phyloP scores from a whole-genome alignment of 2,113 vertebrate species.

The Forbesichthys papilliferus region DNA sequence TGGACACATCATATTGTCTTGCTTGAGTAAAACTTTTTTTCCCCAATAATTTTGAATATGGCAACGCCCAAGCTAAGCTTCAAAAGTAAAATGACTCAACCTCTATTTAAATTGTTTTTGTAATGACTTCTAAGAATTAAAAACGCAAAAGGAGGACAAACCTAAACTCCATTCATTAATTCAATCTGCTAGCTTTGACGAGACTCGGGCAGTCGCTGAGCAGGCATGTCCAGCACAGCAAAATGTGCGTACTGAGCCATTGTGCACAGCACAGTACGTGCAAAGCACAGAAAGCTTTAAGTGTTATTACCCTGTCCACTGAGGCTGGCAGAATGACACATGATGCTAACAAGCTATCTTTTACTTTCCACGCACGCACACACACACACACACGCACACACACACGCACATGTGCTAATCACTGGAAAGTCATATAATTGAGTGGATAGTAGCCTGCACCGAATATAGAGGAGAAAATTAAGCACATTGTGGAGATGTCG shows the following conservation, averaged over 20 bases:
- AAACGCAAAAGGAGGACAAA: conserved; percentile 23
- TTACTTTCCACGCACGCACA: background rate
- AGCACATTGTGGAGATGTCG: background rate
- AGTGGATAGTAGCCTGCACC: background rate
- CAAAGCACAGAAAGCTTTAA: conserved; percentile 1
- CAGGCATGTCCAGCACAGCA: background rate
- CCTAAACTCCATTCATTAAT: conserved; percentile 11
- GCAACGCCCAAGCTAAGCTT: conserved; percentile 13
- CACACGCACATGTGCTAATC: conserved; percentile 11
- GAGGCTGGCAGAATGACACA: conserved; percentile 27
- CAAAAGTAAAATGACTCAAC: background rate
- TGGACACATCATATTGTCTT: background rate
- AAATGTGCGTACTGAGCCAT: background rate
- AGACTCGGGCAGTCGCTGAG: conserved; percentile 9
- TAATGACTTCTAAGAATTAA: conserved; percentile 9
- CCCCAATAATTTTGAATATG: background rate
- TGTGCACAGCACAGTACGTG: too few relatives aligned
- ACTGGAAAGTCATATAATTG: background rate
- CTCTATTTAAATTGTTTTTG: conserved; percentile 9
- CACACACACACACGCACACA: conserved; percentile 5
- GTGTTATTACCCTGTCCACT: background rate
- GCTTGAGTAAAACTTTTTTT: background rate
- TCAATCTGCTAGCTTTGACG: conserved; percentile 30
- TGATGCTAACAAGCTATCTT: conserved; percentile 29
- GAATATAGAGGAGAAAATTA: background rate